Evolutionary conservation across 2,797 vertebrate genomes (phyloP), one percentile per base, ranked within the genome.

Genomic region (Octomys mimax): DNA sequence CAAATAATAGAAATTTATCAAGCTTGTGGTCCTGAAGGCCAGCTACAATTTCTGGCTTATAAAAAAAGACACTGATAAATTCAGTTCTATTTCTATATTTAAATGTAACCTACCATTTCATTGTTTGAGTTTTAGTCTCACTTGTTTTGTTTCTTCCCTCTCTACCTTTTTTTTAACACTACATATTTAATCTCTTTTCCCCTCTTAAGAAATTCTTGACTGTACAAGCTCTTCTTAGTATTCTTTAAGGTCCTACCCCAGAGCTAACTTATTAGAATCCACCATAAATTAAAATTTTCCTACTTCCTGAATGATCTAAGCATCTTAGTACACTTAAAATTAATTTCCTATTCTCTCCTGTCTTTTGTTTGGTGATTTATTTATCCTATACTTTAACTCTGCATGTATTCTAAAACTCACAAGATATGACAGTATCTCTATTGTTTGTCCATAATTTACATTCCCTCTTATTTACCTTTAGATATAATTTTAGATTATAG

Each of bases 111-210:
- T 94, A 70, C 33, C 39, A 36, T 46, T 31, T 92, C 89, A 62
- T 92, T 89, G 26, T 39, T 84, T 71, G n/a, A 19, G 83, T 89
- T 87, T 84, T 95, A 59, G 3, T 92, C 36, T 88, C 49, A 75
- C 22, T 19, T 85, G 71, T 86, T 80, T 83, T 2, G 49, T 87
- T 78, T 52, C 39, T 14, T 87, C 19, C 81, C 19, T 93, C 89
- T 39, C 52, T 95, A 54, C 12, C 28, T 84, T 89, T 80, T 88
- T 94, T 92, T 87, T 49, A 49, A 87, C 79, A 89, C 83, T 79
- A 87, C 93, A 64, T 91, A 89, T 86, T 96, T 92, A 75, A 92
- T 95, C 78, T 82, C 87, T 94, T 81, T 42, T 13, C 16, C 6
- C 26, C 4, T 7, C 5, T 36, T 26, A 87, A 36, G 52, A 85